phyloP scores from a whole-genome alignment of 2,888 invertebrate genomes.

The Brenthis hecate region DNA sequence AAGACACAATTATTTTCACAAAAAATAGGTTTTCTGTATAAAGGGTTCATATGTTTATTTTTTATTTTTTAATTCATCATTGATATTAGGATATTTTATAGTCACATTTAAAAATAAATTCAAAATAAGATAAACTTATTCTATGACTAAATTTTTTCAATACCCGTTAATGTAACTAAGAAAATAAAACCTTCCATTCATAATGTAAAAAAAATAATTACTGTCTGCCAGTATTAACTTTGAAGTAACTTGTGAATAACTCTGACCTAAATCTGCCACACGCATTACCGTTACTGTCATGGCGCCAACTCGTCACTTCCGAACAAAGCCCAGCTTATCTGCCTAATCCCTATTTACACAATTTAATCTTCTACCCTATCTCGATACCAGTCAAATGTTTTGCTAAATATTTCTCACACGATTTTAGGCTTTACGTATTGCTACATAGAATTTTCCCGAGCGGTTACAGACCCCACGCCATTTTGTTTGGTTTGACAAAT shows the following conservation, averaged over 20 bases:
- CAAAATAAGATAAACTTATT: too few relatives aligned
- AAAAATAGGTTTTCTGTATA: too few relatives aligned
- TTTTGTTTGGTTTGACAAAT: constrained; percentile 80
- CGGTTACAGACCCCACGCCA: constrained; percentile 58
- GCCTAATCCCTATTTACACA: constrained; percentile 81
- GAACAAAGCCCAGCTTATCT: constrained; percentile 76
- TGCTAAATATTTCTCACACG: constrained; percentile 45
- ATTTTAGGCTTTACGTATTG: constrained; percentile 60
- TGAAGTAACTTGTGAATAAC: constrained; percentile 42
- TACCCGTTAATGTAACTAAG: not conserved
- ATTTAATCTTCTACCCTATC: constrained; percentile 68
- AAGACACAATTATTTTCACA: too few relatives aligned
- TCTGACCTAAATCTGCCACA: constrained; percentile 65
- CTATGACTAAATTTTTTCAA: not conserved
- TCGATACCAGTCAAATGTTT: constrained; percentile 38
- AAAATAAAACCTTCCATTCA: constrained; percentile 11
- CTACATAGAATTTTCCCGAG: constrained; percentile 49
- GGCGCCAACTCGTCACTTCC: constrained; percentile 71
- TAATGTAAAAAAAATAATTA: constrained; percentile 24
- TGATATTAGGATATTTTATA: too few relatives aligned
- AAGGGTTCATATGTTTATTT: too few relatives aligned
- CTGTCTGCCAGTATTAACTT: constrained; percentile 32
- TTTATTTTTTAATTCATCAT: too few relatives aligned
- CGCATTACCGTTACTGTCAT: constrained; percentile 51
- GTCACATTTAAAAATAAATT: too few relatives aligned